Percentiles rank a stretch among this genome's conserved stretches.
phyloP scores from a whole-genome alignment of 2,888 invertebrate species.

The Pherbina coryleti region DNA sequence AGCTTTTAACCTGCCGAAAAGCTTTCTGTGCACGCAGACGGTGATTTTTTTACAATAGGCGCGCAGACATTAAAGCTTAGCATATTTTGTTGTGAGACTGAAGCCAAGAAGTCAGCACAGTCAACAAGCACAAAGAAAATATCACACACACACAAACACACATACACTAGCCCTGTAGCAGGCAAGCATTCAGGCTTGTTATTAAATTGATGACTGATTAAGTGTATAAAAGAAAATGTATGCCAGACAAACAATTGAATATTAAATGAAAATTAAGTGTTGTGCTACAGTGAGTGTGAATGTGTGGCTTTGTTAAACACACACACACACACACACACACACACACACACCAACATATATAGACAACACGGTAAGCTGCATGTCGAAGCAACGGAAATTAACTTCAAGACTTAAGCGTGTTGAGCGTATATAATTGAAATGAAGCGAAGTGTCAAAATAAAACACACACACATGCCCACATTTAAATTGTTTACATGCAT shows the following conservation, averaged over 20 bases:
- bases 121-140: background rate
- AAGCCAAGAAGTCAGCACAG: too few relatives aligned
- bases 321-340: background rate
- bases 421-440: background rate
- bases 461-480: background rate
- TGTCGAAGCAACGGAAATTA: constrained; percentile 6
- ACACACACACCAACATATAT: background rate
- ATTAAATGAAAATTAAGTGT: constrained; percentile 9
- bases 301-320: too few relatives aligned
- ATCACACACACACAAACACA: background rate
- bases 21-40: too few relatives aligned
- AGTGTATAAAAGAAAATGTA: background rate
- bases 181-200: background rate
- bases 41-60: too few relatives aligned
- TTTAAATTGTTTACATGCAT: background rate
- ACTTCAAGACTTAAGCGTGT: background rate
- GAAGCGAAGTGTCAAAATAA: background rate
- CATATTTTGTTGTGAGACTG: too few relatives aligned
- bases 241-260: background rate
- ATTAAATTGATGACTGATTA: constrained; percentile 11
- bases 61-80: too few relatives aligned
- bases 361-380: background rate
- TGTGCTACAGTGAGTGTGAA: background rate
- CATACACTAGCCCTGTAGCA: background rate
- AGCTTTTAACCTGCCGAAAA: too few relatives aligned